Conservation (phyloP, 2,113 vertebrate species). For the Bostrychus sinensis region DNA sequence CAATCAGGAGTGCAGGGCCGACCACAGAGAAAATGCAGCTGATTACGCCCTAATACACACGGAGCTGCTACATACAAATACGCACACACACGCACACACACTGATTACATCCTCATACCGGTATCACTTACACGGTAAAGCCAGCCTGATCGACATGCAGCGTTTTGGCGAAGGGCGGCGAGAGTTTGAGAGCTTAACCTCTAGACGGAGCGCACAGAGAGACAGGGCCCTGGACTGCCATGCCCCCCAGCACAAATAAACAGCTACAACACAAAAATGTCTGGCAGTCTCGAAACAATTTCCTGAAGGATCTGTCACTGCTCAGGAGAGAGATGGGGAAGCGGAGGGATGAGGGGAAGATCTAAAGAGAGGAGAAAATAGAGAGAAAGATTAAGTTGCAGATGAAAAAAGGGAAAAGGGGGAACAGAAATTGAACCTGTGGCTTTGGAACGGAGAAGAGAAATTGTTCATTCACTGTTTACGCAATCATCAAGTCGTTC, state of each 20-base stretch:
- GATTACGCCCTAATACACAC: constrained; percentile 76
- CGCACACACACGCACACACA: constrained; percentile 19
- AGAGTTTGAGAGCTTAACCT: constrained; percentile 65
- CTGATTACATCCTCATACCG: constrained; percentile 73
- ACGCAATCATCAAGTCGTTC: constrained; percentile 39
- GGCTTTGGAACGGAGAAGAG: constrained; percentile 35
- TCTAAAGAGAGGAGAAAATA: constrained; percentile 54
- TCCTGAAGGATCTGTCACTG: constrained; percentile 76
- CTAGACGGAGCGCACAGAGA: constrained; percentile 32
- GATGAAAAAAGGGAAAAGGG: constrained; percentile 6
- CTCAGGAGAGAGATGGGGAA: constrained; percentile 42
- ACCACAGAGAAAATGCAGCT: constrained; percentile 70
- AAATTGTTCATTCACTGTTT: constrained; percentile 27
- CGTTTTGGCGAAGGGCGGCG: constrained; percentile 43
- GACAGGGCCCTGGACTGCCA: constrained; percentile 17
- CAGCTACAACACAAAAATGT: constrained; percentile 71
- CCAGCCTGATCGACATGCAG: constrained; percentile 66
- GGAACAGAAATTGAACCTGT: constrained; percentile 36
- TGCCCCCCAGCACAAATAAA: constrained; percentile 71
- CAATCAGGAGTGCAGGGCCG: constrained; percentile 68
- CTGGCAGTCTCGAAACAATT: constrained; percentile 74
- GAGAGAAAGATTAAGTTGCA: constrained; percentile 60
- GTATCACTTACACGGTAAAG: constrained; percentile 71
- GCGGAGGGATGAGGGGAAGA: constrained; percentile 15
- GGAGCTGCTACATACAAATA: constrained; percentile 54